phyloP scores from a whole-genome alignment of 2,797 vertebrate species.

The Sebastolobus alascanus region DNA sequence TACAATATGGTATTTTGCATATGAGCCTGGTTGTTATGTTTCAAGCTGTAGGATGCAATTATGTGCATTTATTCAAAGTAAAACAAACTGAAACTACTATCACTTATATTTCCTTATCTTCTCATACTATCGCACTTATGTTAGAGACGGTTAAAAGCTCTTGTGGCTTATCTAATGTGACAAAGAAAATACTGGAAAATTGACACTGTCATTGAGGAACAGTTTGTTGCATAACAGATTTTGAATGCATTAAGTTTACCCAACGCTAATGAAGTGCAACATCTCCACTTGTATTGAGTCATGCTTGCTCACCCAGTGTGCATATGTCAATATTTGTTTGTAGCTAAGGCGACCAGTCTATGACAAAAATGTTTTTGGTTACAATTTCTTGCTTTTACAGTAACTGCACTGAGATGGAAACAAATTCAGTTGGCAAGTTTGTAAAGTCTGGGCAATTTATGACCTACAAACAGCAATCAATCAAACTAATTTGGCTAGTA shows the following conservation, averaged over 20 bases:
- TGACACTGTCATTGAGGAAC: neutral
- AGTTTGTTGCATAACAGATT: conserved; percentile 2
- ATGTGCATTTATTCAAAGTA: neutral
- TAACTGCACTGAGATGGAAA: conserved; percentile 1
- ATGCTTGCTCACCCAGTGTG: conserved; percentile 4
- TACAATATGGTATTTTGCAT: neutral
- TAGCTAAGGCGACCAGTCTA: neutral
- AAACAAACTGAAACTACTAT: neutral
- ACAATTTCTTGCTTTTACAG: neutral
- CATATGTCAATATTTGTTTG: conserved; percentile 10
- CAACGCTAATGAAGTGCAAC: conserved; percentile 32
- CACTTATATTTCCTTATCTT: neutral
- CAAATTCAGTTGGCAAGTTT: neutral
- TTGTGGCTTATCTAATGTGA: neutral
- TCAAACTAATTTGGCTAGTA: neutral
- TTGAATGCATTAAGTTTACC: conserved; percentile 10
- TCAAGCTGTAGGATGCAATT: neutral
- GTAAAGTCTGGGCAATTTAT: conserved; percentile 3
- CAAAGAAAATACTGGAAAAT: neutral
- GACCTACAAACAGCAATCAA: neutral
- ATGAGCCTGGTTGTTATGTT: neutral
- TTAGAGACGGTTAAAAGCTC: neutral
- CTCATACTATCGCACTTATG: neutral
- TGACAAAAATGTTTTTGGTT: neutral
- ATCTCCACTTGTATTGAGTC: conserved; percentile 32